These are phyloP conservation scores for Gambusia holbrooki DNA, from an alignment of 2,113 vertebrate species.

Conservation along the genomic window DNA sequence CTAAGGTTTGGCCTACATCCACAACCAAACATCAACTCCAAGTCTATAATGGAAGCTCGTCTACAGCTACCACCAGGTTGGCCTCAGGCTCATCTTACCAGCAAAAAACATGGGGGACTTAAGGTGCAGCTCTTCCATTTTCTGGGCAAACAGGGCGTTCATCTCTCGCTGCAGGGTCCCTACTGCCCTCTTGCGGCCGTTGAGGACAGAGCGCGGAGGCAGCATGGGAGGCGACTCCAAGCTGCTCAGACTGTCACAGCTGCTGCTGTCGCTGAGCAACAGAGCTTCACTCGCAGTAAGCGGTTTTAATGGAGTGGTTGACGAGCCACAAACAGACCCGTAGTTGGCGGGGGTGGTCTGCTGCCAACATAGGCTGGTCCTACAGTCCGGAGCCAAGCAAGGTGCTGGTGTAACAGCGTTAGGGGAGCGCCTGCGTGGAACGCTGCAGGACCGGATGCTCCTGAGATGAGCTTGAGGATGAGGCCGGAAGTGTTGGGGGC, in stretches of 20 bases:
- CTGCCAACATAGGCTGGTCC: constrained; percentile 75
- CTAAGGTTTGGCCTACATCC: background rate
- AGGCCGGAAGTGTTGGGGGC: constrained; percentile 31
- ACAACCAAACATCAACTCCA: background rate
- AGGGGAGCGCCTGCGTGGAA: constrained; percentile 66
- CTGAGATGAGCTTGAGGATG: constrained; percentile 10
- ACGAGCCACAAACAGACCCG: constrained; percentile 75
- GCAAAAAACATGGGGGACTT: constrained; percentile 92
- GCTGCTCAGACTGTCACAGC: constrained; percentile 84
- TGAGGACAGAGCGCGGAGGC: constrained; percentile 74
- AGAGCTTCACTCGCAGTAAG: constrained; percentile 52
- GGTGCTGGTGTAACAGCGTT: constrained; percentile 57
- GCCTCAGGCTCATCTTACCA: constrained; percentile 85
- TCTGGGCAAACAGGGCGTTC: constrained; percentile 94
- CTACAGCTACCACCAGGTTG: background rate
- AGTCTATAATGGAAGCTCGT: too few species aligned
- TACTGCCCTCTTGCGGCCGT: constrained; percentile 83
- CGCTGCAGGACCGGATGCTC: constrained; percentile 61
- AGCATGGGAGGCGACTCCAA: constrained; percentile 78
- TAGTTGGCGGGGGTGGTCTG: constrained; percentile 75
- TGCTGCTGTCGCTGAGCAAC: constrained; percentile 86
- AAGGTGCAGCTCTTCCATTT: constrained; percentile 95
- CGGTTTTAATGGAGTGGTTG: constrained; percentile 26
- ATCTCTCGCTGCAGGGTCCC: constrained; percentile 96
- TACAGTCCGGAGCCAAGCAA: constrained; percentile 70